Evolutionary conservation across 2,888 invertebrate species (phyloP).

Genomic region (Marronus borbonicus): DNA sequence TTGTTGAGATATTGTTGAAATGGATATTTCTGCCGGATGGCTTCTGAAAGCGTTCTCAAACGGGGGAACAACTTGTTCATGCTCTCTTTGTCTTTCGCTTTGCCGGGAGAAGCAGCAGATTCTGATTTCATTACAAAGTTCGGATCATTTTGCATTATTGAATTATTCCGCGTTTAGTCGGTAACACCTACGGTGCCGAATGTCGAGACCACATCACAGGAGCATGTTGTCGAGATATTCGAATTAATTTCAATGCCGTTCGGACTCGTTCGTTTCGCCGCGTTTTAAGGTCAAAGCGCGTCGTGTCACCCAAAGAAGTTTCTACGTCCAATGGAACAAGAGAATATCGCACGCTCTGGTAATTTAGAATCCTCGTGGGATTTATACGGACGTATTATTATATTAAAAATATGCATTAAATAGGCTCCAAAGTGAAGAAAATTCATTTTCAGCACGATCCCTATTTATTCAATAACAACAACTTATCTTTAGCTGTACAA

Average conservation of each 20-base stretch:
- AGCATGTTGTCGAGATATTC: conserved; percentile 26
- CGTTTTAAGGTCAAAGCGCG: too few species aligned
- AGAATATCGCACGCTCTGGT: too few species aligned
- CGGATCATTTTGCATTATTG: conserved; percentile 55
- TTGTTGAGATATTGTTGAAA: conserved; percentile 57
- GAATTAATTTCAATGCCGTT: conserved; percentile 31
- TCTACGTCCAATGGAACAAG: too few species aligned
- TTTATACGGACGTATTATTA: too few species aligned
- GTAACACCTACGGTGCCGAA: conserved; percentile 50
- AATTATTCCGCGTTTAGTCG: conserved; percentile 53
- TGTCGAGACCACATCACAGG: conserved; percentile 46
- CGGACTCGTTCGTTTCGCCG: background rate
- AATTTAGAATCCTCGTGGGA: too few species aligned
- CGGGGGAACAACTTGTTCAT: background rate
- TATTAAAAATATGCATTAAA: too few species aligned
- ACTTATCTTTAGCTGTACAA: too few species aligned
- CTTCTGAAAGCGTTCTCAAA: conserved; percentile 47
- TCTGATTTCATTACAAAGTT: conserved; percentile 58
- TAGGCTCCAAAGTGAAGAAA: too few species aligned
- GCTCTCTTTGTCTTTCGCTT: background rate
- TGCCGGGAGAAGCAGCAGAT: conserved; percentile 7
- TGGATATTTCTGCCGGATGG: conserved; percentile 55
- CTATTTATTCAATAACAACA: too few species aligned
- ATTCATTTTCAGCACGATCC: too few species aligned
- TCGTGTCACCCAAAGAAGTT: too few species aligned